Evolutionary conservation across 2,888 invertebrate species (phyloP).

Genomic region (Heliconius sara): DNA sequence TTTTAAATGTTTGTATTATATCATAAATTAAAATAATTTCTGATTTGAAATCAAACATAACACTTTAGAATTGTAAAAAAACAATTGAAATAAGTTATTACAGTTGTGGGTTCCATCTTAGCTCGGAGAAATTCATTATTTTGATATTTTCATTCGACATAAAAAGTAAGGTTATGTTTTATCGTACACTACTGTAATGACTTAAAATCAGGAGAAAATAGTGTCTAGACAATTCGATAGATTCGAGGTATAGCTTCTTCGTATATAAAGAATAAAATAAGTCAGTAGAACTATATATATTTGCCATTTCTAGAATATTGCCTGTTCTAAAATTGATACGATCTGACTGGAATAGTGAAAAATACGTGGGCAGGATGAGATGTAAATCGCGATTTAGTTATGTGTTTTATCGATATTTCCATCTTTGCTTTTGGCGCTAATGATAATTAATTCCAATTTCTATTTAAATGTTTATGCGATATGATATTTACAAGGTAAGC

Average conservation of each 20-base stretch:
- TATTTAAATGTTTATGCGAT: constrained; percentile 49
- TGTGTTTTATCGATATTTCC: constrained; percentile 65
- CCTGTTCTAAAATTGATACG: constrained; percentile 34
- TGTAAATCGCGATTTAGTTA: constrained; percentile 64
- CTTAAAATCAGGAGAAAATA: too few species aligned
- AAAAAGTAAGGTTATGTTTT: too few species aligned
- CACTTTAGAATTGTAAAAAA: too few species aligned
- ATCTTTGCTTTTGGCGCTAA: constrained; percentile 64
- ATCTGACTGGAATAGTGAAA: constrained; percentile 61
- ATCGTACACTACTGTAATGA: too few species aligned
- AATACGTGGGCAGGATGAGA: constrained; percentile 73
- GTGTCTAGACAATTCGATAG: too few species aligned
- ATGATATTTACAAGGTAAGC: constrained; percentile 6
- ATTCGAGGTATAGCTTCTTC: neutral
- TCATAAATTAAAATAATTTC: neutral
- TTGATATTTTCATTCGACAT: too few species aligned
- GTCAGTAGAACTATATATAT: neutral
- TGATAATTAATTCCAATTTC: constrained; percentile 74
- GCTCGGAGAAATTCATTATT: too few species aligned
- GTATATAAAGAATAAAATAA: neutral
- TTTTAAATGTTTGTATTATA: neutral
- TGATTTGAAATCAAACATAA: neutral
- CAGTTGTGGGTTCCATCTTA: too few species aligned
- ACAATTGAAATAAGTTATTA: too few species aligned
- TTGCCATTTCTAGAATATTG: constrained; percentile 11